phyloP scores from a whole-genome alignment of 2,113 vertebrate species.

The Muscicapa adusta region DNA sequence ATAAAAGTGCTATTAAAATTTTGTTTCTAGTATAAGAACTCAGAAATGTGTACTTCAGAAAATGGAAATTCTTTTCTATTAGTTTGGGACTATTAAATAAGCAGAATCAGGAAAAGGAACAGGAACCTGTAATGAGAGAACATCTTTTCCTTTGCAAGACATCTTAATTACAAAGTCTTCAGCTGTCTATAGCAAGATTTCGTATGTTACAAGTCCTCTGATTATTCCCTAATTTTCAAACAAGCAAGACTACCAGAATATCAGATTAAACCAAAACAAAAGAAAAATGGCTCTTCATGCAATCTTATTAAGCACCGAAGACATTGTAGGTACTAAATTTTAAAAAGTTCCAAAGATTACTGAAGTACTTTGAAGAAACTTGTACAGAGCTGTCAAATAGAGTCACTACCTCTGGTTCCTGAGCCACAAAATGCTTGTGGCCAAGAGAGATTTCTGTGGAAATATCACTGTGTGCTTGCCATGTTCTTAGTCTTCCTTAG shows the following conservation, averaged over 20 bases:
- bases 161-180: background rate
- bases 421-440: conserved; percentile 47
- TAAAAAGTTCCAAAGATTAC: background rate
- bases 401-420: background rate
- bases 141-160: background rate
- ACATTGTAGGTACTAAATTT: background rate
- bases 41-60: background rate
- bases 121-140: background rate
- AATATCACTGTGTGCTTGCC: background rate
- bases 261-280: background rate
- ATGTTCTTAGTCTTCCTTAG: background rate
- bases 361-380: background rate
- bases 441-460: conserved; percentile 1
- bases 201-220: background rate
- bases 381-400: background rate
- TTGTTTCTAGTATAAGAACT: background rate
- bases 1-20: background rate
- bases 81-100: background rate
- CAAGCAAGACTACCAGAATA: background rate
- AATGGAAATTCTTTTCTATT: background rate
- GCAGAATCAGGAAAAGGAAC: background rate
- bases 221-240: background rate
- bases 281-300: background rate
- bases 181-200: background rate
- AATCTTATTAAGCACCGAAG: background rate